A percentile compares a stretch with the other conserved stretches of the same genome.
Conservation (phyloP, 2,888 invertebrate genomes). For the Mesorhabditis sp. region DNA sequence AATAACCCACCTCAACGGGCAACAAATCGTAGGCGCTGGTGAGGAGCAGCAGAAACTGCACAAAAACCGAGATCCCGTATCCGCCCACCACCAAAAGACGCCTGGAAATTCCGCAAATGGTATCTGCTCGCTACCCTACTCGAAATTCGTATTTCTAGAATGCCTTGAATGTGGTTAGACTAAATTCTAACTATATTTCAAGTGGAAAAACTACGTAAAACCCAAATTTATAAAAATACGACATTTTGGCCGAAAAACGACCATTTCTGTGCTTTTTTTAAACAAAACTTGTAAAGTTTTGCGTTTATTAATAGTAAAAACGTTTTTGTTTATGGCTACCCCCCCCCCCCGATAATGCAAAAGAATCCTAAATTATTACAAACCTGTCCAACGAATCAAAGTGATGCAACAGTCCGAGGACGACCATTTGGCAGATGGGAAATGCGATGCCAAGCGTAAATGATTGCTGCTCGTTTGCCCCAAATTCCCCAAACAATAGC, state of each 20-base stretch:
- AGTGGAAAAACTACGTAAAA: not conserved
- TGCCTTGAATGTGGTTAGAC: not conserved
- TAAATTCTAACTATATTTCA: not conserved
- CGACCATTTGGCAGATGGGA: constrained; percentile 16
- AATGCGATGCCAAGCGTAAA: constrained; percentile 17
- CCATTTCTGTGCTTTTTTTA: too few species aligned
- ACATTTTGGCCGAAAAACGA: too few species aligned
- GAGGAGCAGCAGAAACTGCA: constrained; percentile 22
- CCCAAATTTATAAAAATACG: not conserved
- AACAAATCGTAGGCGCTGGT: constrained; percentile 8
- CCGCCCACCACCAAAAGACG: constrained; percentile 24
- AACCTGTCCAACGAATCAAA: constrained; percentile 10
- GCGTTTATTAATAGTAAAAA: too few species aligned
- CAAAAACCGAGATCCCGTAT: constrained; percentile 20
- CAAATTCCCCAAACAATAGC: constrained; percentile 19
- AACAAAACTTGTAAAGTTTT: too few species aligned
- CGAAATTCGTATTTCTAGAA: too few species aligned
- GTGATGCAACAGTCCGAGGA: constrained; percentile 21
- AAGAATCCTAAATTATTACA: too few species aligned
- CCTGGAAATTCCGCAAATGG: constrained; percentile 12
- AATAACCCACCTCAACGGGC: not conserved
- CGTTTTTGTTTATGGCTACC: too few species aligned
- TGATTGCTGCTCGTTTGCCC: constrained; percentile 8
- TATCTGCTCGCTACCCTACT: too few species aligned
- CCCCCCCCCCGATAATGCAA: too few species aligned